These are phyloP conservation scores for Leuciscus idus DNA, from an alignment of 2,113 vertebrate species.

Conservation along the genomic window DNA sequence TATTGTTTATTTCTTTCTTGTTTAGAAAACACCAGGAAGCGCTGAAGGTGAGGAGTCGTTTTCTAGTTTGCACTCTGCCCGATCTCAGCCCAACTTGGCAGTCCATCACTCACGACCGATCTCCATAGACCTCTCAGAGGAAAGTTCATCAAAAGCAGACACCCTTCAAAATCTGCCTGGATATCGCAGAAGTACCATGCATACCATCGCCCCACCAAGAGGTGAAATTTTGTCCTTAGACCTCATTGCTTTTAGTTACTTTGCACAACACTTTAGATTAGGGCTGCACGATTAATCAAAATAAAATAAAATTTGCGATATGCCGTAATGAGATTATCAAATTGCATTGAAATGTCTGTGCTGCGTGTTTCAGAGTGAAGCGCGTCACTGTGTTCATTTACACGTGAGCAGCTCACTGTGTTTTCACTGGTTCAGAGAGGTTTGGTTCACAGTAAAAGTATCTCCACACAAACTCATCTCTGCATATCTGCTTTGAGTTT, in stretches of 20 bases:
- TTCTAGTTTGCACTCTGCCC: slow-evolving; percentile 73
- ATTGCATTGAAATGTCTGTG: neutral
- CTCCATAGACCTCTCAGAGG: slow-evolving; percentile 71
- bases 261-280: too few relatives aligned
- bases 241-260: neutral
- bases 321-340: neutral
- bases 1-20: neutral
- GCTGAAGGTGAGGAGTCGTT: slow-evolving; percentile 75
- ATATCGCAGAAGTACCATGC: slow-evolving; percentile 82
- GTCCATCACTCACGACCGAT: slow-evolving; percentile 57
- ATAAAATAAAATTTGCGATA: neutral
- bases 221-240: slow-evolving; percentile 50
- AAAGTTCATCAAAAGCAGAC: slow-evolving; percentile 62
- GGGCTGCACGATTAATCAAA: neutral
- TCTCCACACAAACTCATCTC: too few relatives aligned
- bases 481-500: too few relatives aligned
- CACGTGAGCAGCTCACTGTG: too few relatives aligned
- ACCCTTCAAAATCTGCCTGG: slow-evolving; percentile 85
- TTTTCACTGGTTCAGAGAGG: too few relatives aligned
- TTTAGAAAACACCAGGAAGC: slow-evolving; percentile 75
- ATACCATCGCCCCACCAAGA: slow-evolving; percentile 70
- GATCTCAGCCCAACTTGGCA: slow-evolving; percentile 72
- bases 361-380: too few relatives aligned
- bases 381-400: too few relatives aligned
- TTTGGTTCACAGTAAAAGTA: too few relatives aligned